Conservation (phyloP, 2,888 invertebrate species). For the Fabriciana adippe region DNA sequence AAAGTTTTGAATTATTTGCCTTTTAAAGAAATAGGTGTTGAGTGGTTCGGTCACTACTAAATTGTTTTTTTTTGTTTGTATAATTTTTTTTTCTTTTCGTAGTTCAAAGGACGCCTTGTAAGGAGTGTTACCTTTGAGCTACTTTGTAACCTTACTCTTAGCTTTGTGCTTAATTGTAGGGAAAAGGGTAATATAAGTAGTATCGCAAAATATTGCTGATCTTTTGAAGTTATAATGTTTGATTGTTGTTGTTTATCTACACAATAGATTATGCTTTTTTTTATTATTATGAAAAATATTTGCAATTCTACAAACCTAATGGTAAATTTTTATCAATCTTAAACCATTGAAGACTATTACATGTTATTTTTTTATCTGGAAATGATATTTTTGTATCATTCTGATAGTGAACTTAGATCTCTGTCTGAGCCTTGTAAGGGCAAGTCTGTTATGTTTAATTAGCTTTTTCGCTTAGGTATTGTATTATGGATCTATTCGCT, state of each 20-base stretch:
- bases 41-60: constrained; percentile 35
- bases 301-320: constrained; percentile 1
- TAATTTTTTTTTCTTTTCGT: not conserved
- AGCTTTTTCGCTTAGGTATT: constrained; percentile 25
- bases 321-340: constrained; percentile 12
- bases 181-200: constrained; percentile 8
- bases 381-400: constrained; percentile 29
- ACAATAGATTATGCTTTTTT: constrained; percentile 11
- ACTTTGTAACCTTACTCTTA: constrained; percentile 7
- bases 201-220: constrained; percentile 13
- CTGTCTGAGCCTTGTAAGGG: constrained; percentile 32
- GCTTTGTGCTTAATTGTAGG: constrained; percentile 15
- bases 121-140: not conserved
- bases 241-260: constrained; percentile 2
- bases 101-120: not conserved
- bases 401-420: constrained; percentile 37
- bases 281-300: not conserved
- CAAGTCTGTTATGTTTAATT: constrained; percentile 32
- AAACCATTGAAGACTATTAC: constrained; percentile 30
- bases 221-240: not conserved
- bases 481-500: constrained; percentile 27
- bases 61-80: not conserved
- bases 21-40: not conserved
- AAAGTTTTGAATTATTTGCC: not conserved
- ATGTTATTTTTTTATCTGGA: constrained; percentile 20